Evolutionary conservation across 2,113 vertebrate species (phyloP), one percentile per base, ranked within the genome.

Genomic region (Ciconia boyciana): DNA sequence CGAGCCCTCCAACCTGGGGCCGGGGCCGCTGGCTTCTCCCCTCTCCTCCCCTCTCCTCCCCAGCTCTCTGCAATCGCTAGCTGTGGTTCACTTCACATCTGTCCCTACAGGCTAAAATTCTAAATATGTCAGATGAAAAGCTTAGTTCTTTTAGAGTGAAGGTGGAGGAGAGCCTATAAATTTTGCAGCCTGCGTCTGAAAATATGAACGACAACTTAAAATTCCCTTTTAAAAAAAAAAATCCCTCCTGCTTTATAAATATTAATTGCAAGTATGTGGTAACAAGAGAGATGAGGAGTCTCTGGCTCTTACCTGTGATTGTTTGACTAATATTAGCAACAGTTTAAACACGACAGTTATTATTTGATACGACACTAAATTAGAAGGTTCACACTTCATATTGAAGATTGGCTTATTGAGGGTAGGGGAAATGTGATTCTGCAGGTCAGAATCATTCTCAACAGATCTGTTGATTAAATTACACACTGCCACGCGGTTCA

Each of bases 291-390:
- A 62, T 10, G 17, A 71, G 91, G 39, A 71, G 95, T 96, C 97
- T 90, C 87, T 97, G 95, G 94, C 97, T 98, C 80, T 98, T 94
- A 96, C 96, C 96, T 96, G 94, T 74, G 92, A 83, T 97, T 97
- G 96, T 98, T 97, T 98, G 96, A 98, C 97, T 97, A 97, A 97
- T 96, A 93, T 95, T 84, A 94, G 95, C 96, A 96, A 93, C 92
- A 91, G 87, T 95, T 98, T 97, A 88, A 98, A 97, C 95, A 96
- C 25, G 77, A 81, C 74, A 39, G 84, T 93, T 95, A 91, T 92
- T 97, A 96, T 96, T 97, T 95, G 97, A 83, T 58, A 13, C 64
- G 98, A 96, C 91, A 74, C 87, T 65, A 75, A 97, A 97, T 97
- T 93, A 97, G 93, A 52, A 77, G 82, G 52, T 60, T 83, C 46